Base-by-base conservation (phyloP, 2,113 vertebrate species). In the Papio anubis region DNA sequence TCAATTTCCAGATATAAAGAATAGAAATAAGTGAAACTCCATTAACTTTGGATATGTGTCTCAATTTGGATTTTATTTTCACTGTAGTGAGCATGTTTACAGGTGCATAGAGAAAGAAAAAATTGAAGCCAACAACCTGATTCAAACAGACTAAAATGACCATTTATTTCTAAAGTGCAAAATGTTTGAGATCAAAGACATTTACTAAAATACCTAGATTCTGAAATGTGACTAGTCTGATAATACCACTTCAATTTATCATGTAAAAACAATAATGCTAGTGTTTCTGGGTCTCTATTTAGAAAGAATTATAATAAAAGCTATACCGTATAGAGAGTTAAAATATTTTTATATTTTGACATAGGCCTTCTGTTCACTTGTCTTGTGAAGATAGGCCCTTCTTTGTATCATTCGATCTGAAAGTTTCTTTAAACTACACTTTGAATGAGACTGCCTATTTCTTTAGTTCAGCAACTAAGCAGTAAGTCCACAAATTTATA, bases 1-100 rank as follows among this genome's bases (percentile, higher is more conserved):
- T 95, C 72, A 85, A 90, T 85, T 79, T 95, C 23, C 50, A 93
- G 38, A 95, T 43, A 27, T 8, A 88, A 43, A 73, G n/a, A 52
- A 76, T 6, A 66, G 21, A 88, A 95, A 90, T 84, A 79, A 78
- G 40, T n/a, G 20, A 50, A 90, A 52, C 38, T 55, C 17, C 5
- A 64, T 50, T 70, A 88, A 80, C 7, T 25, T 95, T 55, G 30
- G n/a, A 43, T 52, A 50, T 40, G 9, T 20, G 8, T 87, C 91
- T 89, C 13, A 43, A 23, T 50, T 82, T 64, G 8, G 12, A 14
- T 43, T 90, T 95, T 94, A 57, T 92, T 94, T 81, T 81, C 25
- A 21, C 21, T n/a, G 13, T 25, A 3, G 11, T 88, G n/a, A 32
- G 2, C 50, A 16, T 21, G 38, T 55, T 81, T 30, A 64, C 38